phyloP scores from a whole-genome alignment of 2,797 vertebrate species.

The Pseudotriccus pelzelni region DNA sequence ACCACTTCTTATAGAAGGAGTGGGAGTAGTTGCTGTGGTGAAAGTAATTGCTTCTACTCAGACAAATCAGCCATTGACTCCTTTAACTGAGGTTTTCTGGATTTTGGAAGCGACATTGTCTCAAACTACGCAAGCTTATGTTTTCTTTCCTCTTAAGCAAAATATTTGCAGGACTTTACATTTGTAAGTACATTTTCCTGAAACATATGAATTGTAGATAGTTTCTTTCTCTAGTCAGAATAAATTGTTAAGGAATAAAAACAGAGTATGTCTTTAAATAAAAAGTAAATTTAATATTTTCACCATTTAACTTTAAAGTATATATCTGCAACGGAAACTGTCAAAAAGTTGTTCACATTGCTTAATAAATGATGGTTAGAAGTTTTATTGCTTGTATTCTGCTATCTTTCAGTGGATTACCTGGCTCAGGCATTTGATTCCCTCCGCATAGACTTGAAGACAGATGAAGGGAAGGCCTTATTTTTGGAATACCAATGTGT shows the following conservation, averaged over 20 bases:
- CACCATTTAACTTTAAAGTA: neutral
- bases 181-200: neutral
- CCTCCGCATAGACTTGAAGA: slow-evolving; percentile 80
- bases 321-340: neutral
- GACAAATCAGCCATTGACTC: neutral
- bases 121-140: neutral
- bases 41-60: neutral
- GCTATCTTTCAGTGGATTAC: slow-evolving; percentile 81
- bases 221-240: neutral
- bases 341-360: neutral
- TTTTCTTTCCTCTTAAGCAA: neutral
- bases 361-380: neutral
- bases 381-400: slow-evolving; percentile 8
- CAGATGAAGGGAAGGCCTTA: slow-evolving; percentile 82
- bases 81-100: neutral
- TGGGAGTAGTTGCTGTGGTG: neutral
- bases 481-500: slow-evolving; percentile 86
- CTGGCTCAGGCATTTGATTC: slow-evolving; percentile 84
- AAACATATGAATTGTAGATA: neutral
- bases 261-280: neutral
- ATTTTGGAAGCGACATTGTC: neutral
- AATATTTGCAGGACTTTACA: neutral
- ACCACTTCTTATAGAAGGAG: neutral
- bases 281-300: neutral
- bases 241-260: neutral